Evolutionary conservation across 2,113 vertebrate species (phyloP).

Genomic region (Eclectus roratus): DNA sequence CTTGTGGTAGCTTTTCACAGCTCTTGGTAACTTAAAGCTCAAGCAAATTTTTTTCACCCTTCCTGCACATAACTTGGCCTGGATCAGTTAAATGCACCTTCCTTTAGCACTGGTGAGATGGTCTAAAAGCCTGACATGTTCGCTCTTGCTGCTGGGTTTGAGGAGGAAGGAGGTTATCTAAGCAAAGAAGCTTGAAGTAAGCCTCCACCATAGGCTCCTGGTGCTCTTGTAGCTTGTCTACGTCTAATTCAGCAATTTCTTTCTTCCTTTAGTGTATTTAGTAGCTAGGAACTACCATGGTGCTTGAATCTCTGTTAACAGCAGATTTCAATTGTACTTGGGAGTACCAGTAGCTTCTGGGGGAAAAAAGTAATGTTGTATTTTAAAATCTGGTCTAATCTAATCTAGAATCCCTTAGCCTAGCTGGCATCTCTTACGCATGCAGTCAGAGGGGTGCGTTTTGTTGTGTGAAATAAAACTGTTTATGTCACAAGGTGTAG

Average conservation of each 20-base stretch:
- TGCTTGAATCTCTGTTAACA: neutral
- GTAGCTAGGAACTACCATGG: neutral
- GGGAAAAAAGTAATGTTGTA: fast-evolving
- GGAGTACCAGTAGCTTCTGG: neutral
- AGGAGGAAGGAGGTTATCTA: neutral
- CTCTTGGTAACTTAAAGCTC: neutral
- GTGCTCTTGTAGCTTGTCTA: neutral
- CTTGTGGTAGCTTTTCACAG: neutral
- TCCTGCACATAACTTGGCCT: neutral
- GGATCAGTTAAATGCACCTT: neutral
- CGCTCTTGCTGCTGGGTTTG: neutral
- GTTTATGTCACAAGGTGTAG: neutral
- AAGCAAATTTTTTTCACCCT: neutral
- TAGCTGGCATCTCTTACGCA: neutral
- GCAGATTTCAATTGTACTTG: neutral
- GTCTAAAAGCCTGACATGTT: neutral
- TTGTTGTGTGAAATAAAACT: neutral
- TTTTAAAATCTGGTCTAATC: neutral
- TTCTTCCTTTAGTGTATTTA: neutral
- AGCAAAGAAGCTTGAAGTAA: neutral
- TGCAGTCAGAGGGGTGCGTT: neutral
- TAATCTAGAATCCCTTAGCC: neutral
- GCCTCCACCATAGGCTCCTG: neutral
- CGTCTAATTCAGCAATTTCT: neutral
- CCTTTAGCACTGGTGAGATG: neutral